Evolutionary conservation across 2,797 vertebrate species (phyloP).

Genomic region (Intellagama lesueurii): DNA sequence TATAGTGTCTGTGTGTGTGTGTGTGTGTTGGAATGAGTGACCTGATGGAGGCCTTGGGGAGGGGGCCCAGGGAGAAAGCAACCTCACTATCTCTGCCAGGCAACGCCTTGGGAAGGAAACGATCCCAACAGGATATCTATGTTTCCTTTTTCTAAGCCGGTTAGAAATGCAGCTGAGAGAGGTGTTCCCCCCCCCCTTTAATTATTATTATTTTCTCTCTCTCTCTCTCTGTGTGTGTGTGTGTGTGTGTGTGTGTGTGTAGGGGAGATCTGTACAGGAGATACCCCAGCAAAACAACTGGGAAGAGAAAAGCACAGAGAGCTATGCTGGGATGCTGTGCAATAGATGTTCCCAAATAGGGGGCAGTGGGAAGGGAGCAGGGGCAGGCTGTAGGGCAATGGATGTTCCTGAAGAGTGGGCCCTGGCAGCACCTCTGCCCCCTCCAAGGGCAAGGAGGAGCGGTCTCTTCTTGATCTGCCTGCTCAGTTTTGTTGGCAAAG

Average conservation of each 20-base stretch:
- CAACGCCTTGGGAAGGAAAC: not conserved
- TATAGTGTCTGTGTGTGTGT: too few species aligned
- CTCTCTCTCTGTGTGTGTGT: too few species aligned
- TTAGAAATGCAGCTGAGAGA: too few species aligned
- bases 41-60: not conserved
- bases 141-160: slow-evolving; percentile 25
- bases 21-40: fast-evolving
- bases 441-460: not conserved
- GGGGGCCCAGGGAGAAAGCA: not conserved
- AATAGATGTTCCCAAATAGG: not conserved
- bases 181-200: not conserved
- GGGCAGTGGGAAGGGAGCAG: too few species aligned
- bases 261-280: not conserved
- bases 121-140: slow-evolving; percentile 8
- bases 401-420: too few species aligned
- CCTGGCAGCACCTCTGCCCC: not conserved
- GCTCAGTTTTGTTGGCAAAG: not conserved
- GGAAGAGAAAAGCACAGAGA: not conserved
- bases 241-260: not conserved
- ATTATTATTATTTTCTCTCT: too few species aligned
- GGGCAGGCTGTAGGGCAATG: not conserved
- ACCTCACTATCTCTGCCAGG: not conserved
- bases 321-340: not conserved
- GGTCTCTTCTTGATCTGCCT: not conserved
- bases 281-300: not conserved